Base-by-base conservation (phyloP, 2,888 invertebrate species). In the Drosophila falleni region DNA sequence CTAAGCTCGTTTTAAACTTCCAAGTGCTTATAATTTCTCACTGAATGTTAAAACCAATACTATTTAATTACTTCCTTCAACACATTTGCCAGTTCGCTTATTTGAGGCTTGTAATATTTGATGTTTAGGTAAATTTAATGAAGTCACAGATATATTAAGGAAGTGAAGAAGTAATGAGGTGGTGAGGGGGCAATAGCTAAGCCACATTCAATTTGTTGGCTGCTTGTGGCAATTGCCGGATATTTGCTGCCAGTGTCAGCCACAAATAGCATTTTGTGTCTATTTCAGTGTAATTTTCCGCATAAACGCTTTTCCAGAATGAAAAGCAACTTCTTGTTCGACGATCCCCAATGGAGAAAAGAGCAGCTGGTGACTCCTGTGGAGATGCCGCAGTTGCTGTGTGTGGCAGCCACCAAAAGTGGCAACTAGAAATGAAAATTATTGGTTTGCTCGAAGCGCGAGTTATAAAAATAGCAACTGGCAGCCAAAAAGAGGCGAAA, bases 201-300 rank as follows among this genome's bases (percentile, higher is more conserved):
- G 47, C 53, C 49, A 29, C 33, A 54, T 62, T 62, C 67, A 61
- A 77, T 61, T 68, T 77, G 44, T 50, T 29, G 41, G 63, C 56
- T 64, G 66, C 51, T 46, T 51, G 29, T 77, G 77, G 70, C 79
- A 76, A 66, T 81, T 79, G 55, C 15, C 49, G 44, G 42, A 71
- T 59, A 71, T 59, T 72, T 70, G 62, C 50, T 59, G 73, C 62
- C 60, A 62, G 15, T 42, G 13, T 6, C 46, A 29, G 63, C 67
- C 85, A 81, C 78, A 81, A 88, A 83, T 76, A 81, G 61, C 75
- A 78, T 85, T 89, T 83, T 75, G 81, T 80, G 83, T 87, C 90
- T 89, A 87, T 89, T 89, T 88, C 79, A 84, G 85, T 77, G 76
- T 78, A 84, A 90, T 89, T 89, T 89, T 89, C 82, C 89, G 82